phyloP scores from a whole-genome alignment of 2,797 vertebrate species.

The Trachurus trachurus region DNA sequence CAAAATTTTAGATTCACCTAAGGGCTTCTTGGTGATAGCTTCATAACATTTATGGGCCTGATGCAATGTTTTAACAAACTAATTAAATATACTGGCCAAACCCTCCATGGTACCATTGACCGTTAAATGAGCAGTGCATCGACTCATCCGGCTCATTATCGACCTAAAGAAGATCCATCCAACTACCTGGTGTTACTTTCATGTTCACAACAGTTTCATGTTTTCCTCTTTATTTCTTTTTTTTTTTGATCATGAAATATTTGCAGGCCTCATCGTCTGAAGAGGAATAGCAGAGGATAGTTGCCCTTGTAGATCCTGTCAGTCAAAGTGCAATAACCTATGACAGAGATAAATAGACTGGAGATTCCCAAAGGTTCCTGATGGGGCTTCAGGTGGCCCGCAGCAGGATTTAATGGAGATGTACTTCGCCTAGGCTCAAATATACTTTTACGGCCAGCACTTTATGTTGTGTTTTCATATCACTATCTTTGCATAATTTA shows the following conservation, averaged over 20 bases:
- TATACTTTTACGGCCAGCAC: background rate
- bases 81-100: background rate
- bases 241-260: background rate
- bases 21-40: background rate
- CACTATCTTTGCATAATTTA: background rate
- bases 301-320: conserved; percentile 26
- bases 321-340: conserved; percentile 31
- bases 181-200: background rate
- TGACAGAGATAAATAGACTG: background rate
- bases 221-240: conserved; percentile 8
- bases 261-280: conserved; percentile 6
- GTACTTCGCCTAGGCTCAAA: background rate
- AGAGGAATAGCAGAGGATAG: conserved; percentile 6
- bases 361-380: background rate
- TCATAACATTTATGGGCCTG: background rate
- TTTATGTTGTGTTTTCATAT: too few relatives aligned
- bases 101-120: background rate
- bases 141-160: conserved; percentile 35
- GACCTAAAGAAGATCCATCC: background rate
- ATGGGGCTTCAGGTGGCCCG: background rate
- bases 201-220: conserved; percentile 1
- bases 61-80: background rate
- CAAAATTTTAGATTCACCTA: background rate
- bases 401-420: background rate
- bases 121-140: background rate